phyloP scores from a whole-genome alignment of 1,140 invertebrate species.

The Phenacoccus solenopsis region DNA sequence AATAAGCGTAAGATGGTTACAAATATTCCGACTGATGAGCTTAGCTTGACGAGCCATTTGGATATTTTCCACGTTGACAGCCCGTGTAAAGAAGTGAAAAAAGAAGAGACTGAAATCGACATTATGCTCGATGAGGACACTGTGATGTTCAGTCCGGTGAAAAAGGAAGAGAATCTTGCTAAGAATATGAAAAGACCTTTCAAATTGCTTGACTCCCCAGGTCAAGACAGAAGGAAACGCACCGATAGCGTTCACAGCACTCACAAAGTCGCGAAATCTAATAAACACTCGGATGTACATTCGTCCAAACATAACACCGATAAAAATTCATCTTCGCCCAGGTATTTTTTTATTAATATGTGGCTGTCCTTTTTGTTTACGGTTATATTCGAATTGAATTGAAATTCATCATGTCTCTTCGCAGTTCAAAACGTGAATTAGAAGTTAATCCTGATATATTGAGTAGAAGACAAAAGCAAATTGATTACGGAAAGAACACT shows the following conservation, averaged over 20 bases:
- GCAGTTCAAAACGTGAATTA: constrained; percentile 34
- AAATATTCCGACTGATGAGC: neutral
- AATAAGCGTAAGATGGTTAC: neutral
- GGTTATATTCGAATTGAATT: neutral
- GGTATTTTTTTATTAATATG: neutral
- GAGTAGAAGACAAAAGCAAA: constrained; percentile 74
- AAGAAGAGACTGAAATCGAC: neutral
- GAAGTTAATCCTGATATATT: constrained; percentile 62
- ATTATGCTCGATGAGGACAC: neutral
- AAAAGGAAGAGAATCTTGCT: neutral
- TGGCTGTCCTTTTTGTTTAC: neutral
- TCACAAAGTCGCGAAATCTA: neutral
- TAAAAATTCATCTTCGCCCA: neutral
- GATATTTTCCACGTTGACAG: constrained; percentile 7
- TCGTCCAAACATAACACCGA: neutral
- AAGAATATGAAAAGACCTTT: constrained; percentile 6
- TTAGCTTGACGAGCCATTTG: constrained; percentile 8
- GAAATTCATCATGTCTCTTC: neutral
- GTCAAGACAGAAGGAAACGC: neutral
- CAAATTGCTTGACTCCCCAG: neutral
- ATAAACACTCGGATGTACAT: neutral
- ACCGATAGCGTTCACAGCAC: neutral
- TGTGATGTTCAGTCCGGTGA: neutral
- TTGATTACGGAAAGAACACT: constrained; percentile 91
- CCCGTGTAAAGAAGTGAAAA: neutral